A percentile compares a stretch with the other conserved stretches of the same genome.
Evolutionary conservation across 2,888 invertebrate species (phyloP).

Genomic region (Cephonodes hylas): DNA sequence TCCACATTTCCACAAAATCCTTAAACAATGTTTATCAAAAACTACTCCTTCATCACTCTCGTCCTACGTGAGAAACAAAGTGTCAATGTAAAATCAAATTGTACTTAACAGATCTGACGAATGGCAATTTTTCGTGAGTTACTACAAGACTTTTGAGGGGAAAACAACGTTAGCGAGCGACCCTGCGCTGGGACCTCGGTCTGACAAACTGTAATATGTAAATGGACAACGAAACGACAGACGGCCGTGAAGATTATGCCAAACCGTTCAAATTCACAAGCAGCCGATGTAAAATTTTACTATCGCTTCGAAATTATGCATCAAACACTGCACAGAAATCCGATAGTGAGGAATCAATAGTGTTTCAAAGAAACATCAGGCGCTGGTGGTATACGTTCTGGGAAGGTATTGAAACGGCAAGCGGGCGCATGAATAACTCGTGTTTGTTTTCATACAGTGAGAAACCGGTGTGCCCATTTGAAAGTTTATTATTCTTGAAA

Average conservation of each 20-base stretch:
- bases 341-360: background rate
- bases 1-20: too few relatives aligned
- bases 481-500: slow-evolving; percentile 1
- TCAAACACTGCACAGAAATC: background rate
- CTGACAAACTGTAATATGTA: slow-evolving; percentile 4
- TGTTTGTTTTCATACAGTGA: background rate
- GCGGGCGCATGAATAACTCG: background rate
- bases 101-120: background rate
- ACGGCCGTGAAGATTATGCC: slow-evolving; percentile 1
- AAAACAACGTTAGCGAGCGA: background rate
- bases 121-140: background rate
- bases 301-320: background rate
- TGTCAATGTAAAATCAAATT: background rate
- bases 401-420: background rate
- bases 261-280: background rate
- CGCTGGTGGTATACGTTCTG: background rate
- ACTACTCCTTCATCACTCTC: too few relatives aligned
- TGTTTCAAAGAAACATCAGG: background rate
- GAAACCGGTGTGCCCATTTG: background rate
- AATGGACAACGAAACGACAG: background rate
- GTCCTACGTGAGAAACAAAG: background rate
- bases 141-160: background rate
- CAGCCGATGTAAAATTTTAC: background rate
- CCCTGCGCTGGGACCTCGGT: background rate
- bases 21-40: too few relatives aligned